Conservation (phyloP, 2,113 vertebrate species). For the Macroglossus sobrinus region DNA sequence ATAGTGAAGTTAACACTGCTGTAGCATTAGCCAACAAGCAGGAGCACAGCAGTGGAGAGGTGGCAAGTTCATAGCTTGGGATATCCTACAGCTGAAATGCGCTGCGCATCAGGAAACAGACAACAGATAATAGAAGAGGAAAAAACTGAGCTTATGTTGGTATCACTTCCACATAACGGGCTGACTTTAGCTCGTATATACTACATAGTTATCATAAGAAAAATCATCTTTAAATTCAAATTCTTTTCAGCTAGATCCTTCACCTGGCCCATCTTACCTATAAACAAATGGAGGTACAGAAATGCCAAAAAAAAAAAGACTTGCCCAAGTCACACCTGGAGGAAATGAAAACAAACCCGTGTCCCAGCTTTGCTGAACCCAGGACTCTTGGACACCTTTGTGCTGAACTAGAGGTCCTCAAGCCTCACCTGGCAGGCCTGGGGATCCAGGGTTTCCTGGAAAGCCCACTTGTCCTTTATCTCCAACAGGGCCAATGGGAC, state of each 20-base stretch:
- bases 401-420: background rate
- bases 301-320: no score
- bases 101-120: rapidly evolving
- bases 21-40: background rate
- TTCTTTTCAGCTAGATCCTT: background rate
- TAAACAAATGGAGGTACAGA: background rate
- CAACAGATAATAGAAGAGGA: background rate
- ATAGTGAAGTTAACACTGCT: rapidly evolving
- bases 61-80: rapidly evolving
- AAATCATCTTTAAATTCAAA: background rate
- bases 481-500: conserved; percentile 85
- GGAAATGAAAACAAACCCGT: background rate
- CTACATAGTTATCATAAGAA: background rate
- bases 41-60: rapidly evolving
- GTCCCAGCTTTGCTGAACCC: background rate
- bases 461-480: conserved; percentile 92
- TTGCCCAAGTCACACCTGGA: background rate
- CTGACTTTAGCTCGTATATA: rapidly evolving
- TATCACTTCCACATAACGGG: background rate
- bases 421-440: conserved; percentile 88
- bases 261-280: no score
- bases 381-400: background rate
- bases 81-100: background rate
- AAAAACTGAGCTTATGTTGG: rapidly evolving
- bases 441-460: conserved; percentile 86